Percentiles rank a stretch among this genome's conserved stretches.
Evolutionary conservation across 2,113 vertebrate genomes (phyloP).

Genomic region (Halichoerus grypus): DNA sequence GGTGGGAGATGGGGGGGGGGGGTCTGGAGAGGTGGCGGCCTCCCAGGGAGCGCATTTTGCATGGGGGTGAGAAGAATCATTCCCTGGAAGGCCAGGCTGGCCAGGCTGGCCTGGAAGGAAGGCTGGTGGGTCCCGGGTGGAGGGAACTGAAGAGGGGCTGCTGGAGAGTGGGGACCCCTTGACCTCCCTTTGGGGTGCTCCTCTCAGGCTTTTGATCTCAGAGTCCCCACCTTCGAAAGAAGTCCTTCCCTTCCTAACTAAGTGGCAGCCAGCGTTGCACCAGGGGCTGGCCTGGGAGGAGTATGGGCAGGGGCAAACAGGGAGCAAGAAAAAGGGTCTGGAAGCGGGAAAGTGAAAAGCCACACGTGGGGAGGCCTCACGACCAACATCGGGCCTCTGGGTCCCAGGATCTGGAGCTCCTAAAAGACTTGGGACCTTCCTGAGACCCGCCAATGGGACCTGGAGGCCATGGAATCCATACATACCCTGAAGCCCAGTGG

Average conservation of each 20-base stretch:
- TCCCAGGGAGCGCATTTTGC: fast-evolving
- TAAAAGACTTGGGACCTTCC: background rate
- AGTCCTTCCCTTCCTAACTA: background rate
- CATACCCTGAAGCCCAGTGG: fast-evolving
- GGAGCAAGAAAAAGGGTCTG: background rate
- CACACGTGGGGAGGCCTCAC: background rate
- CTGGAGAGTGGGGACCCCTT: background rate
- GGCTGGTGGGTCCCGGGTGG: too few species aligned
- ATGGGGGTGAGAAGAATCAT: fast-evolving
- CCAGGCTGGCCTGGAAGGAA: too few species aligned
- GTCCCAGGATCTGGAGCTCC: background rate
- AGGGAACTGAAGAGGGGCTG: background rate
- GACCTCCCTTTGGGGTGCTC: background rate
- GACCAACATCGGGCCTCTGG: fast-evolving
- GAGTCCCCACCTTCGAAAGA: background rate
- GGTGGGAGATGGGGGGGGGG: fast-evolving
- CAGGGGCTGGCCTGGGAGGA: too few species aligned
- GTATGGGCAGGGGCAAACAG: fast-evolving
- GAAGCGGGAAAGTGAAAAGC: fast-evolving
- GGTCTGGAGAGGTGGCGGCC: background rate
- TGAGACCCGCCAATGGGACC: background rate
- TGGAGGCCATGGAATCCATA: fast-evolving
- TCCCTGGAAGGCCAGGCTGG: background rate
- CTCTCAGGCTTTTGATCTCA: background rate
- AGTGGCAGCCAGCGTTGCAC: fast-evolving